These are phyloP conservation scores for Paratilapia polleni DNA, from an alignment of 2,113 vertebrate genomes.

Conservation along the genomic window DNA sequence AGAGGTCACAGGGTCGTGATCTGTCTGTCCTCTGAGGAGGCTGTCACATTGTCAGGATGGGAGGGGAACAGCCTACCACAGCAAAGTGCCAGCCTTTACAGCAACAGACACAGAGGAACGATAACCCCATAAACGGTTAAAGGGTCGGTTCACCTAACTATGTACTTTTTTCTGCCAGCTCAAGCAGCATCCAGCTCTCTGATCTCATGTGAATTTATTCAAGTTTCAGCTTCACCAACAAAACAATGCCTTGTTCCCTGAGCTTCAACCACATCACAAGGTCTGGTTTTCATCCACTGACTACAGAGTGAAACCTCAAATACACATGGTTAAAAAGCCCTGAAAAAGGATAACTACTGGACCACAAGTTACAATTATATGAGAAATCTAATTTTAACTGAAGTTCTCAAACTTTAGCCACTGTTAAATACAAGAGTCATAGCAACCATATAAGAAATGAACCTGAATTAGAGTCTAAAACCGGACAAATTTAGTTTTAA, in stretches of 20 bases:
- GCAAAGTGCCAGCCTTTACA: not conserved
- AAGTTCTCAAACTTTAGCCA: not conserved
- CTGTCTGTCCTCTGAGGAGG: slow-evolving; percentile 4
- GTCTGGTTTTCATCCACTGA: not conserved
- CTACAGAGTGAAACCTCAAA: not conserved
- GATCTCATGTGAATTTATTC: too few species aligned
- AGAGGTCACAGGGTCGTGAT: slow-evolving; percentile 38
- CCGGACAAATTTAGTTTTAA: not conserved
- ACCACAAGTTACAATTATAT: not conserved
- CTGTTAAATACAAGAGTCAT: not conserved
- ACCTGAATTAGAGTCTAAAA: not conserved
- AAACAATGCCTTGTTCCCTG: not conserved
- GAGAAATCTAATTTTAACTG: not conserved
- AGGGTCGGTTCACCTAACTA: not conserved
- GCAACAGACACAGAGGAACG: not conserved
- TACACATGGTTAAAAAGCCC: not conserved
- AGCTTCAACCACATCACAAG: not conserved
- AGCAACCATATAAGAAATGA: not conserved
- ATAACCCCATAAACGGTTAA: not conserved
- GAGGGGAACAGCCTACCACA: not conserved
- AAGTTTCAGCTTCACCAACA: not conserved
- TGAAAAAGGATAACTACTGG: not conserved
- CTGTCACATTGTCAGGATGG: not conserved
- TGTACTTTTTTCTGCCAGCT: not conserved
- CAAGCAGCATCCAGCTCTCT: not conserved